These are phyloP conservation scores for Lutraria rhynchaena DNA, from an alignment of 1,140 invertebrate genomes.

Conservation along the genomic window DNA sequence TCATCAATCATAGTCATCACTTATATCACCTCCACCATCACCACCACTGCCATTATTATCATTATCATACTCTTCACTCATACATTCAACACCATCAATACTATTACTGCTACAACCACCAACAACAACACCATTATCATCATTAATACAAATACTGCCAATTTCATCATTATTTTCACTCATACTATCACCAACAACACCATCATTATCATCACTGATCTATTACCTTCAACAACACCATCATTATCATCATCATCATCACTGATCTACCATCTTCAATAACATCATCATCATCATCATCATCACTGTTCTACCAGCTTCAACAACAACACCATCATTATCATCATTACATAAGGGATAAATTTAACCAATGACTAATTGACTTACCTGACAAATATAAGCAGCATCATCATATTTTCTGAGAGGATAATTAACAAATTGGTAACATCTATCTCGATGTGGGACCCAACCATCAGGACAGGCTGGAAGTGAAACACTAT, in stretches of 20 bases:
- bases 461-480: conserved; percentile 56
- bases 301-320: too few species aligned
- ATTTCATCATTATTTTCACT: background rate
- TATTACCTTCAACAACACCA: background rate
- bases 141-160: background rate
- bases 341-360: too few species aligned
- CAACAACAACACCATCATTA: too few species aligned
- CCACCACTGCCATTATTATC: background rate
- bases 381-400: conserved; percentile 51
- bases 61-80: background rate
- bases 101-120: background rate
- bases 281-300: too few species aligned
- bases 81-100: background rate
- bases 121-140: too few species aligned
- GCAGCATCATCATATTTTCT: conserved; percentile 47
- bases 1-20: too few species aligned
- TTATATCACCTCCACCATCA: background rate
- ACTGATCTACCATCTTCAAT: too few species aligned
- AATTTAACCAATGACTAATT: too few species aligned
- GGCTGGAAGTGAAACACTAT: too few species aligned
- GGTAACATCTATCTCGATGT: conserved; percentile 47
- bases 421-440: conserved; percentile 49
- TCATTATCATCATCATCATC: too few species aligned
- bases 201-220: background rate
- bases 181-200: background rate